Conservation (phyloP, 2,797 vertebrate species). For the Nyctalus aviator region DNA sequence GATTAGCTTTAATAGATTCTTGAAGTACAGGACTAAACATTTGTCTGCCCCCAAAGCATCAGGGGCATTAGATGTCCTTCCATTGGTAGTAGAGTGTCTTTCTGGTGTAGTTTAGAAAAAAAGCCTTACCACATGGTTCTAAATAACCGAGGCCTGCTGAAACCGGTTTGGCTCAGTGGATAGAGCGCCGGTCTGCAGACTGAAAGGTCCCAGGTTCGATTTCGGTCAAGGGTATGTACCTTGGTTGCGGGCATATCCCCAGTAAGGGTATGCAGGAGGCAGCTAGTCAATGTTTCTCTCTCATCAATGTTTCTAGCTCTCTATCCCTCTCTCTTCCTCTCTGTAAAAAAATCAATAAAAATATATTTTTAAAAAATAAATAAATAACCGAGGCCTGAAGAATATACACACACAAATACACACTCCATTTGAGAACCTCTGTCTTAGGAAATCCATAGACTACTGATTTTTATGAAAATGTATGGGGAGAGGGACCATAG, state of each 20-base stretch:
- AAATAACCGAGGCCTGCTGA: not conserved
- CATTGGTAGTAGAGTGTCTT: not conserved
- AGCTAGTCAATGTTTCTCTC: no score
- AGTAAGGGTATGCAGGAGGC: no score
- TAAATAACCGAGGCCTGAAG: not conserved
- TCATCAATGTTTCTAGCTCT: no score
- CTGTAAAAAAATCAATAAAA: no score
- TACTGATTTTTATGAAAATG: not conserved
- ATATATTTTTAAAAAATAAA: no score
- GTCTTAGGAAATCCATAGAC: not conserved
- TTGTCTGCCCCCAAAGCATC: not conserved
- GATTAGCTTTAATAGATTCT: constrained; percentile 41
- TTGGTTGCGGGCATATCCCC: no score
- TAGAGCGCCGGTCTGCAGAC: no score
- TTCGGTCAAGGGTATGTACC: no score
- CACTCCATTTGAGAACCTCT: not conserved
- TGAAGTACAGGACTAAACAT: constrained; percentile 1
- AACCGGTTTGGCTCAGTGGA: no score
- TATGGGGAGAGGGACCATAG: not conserved
- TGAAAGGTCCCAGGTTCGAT: no score
- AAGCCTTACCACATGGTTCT: not conserved
- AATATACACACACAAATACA: not conserved
- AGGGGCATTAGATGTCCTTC: not conserved
- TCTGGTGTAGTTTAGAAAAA: not conserved
- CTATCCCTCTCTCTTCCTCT: no score